Percentiles rank a stretch among this genome's conserved stretches.
These are phyloP conservation scores for Nephotettix cincticeps DNA, from an alignment of 1,140 invertebrate species.

Conservation along the genomic window DNA sequence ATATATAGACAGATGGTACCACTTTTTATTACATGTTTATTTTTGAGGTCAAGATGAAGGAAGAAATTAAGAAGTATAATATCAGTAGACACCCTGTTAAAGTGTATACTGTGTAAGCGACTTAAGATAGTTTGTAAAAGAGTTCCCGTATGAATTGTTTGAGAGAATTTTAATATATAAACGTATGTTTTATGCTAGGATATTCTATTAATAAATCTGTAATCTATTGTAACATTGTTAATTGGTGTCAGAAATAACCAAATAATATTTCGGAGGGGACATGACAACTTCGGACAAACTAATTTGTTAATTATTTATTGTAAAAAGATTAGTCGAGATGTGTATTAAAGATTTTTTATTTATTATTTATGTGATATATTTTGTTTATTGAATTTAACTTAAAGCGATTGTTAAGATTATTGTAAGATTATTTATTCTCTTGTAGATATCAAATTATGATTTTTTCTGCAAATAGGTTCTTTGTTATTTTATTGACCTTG, in stretches of 20 bases:
- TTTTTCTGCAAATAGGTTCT: no score
- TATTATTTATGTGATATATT: slow-evolving; percentile 16
- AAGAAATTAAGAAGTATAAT: background rate
- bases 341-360: slow-evolving; percentile 11
- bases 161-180: background rate
- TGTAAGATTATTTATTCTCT: slow-evolving; percentile 14
- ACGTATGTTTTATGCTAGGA: background rate
- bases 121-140: background rate
- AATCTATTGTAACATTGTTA: slow-evolving; percentile 2
- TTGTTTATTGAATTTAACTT: slow-evolving; percentile 6
- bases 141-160: background rate
- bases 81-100: background rate
- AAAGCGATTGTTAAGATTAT: background rate
- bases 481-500: no score
- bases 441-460: background rate
- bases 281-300: background rate
- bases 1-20: no score
- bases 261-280: background rate
- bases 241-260: slow-evolving; percentile 13
- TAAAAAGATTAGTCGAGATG: background rate
- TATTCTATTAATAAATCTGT: background rate
- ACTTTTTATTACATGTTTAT: no score
- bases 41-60: no score
- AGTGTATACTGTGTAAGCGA: background rate
- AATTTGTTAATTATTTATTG: slow-evolving; percentile 7